Base-by-base conservation (phyloP, 2,113 vertebrate genomes). In the Galeopterus variegatus region DNA sequence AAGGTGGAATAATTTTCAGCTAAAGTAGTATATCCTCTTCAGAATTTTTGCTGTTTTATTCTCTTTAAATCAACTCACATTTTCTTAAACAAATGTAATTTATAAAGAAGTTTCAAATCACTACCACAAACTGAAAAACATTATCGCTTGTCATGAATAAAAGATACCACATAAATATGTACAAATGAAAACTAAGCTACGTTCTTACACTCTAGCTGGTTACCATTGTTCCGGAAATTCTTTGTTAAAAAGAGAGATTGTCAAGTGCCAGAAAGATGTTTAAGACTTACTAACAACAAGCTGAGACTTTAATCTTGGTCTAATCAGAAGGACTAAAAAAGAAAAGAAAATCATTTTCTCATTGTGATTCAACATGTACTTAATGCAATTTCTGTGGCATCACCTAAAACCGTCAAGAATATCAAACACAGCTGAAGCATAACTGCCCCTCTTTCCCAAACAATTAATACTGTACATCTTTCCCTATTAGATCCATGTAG, bases 31-130 rank as follows among this genome's bases (percentile, higher is more conserved):
- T 58, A 48, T 80, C 31, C 60, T 36, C 19, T 88, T 86, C 62
- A 77, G 67, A 65, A 33, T 60, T 17, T 48, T 72, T 92, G 45
- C 54, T 84, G 31, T 56, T 81, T 45, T 93, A 85, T 73, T 31
- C 52, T 88, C 82, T 90, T 93, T 81, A 85, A 84, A 88, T 54
- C 45, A 94, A 52, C 67, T 85, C 24, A 58, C 24, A 93, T 81
- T 95, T 85, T 90, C 54, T 82, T 89, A 92, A 93, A 45, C 48
- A 87, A 90, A 65, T 10, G 8, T 88, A 75, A 88, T 93, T 95
- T 85, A 58, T 76, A 69, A 96, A 86, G 36, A 96, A 95, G 33
- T 18, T 75, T 93, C 89, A 92, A 91, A 85, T 90, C 45, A 93
- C 60, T 48, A n/a, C 41, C 13, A 24, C 48, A 88, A 76, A 70